These are phyloP conservation scores for Eulimnadia texana DNA, from an alignment of 1,140 invertebrate species.

Conservation along the genomic window DNA sequence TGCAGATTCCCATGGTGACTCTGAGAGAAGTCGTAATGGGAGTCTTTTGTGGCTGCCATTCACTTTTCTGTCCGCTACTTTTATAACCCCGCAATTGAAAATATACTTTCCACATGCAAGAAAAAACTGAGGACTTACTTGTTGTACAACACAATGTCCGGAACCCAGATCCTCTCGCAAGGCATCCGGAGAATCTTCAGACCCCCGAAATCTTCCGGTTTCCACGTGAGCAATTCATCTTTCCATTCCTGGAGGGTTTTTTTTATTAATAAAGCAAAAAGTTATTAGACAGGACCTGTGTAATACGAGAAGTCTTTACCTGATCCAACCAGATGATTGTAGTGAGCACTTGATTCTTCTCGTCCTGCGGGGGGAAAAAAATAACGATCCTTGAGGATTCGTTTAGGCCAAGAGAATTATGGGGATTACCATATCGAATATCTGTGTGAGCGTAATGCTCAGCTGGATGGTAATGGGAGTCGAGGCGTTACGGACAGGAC, in stretches of 20 bases:
- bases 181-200: conserved; percentile 36
- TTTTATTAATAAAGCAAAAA: too few relatives aligned
- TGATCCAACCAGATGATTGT: conserved; percentile 46
- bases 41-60: not conserved
- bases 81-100: not conserved
- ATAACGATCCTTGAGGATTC: too few relatives aligned
- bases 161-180: conserved; percentile 39
- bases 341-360: conserved; percentile 45
- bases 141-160: conserved; percentile 43
- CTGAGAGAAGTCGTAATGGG: not conserved
- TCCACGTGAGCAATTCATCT: conserved; percentile 38
- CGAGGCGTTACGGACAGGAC: conserved; percentile 40
- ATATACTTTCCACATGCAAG: not conserved
- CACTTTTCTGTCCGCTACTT: not conserved
- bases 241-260: conserved; percentile 38
- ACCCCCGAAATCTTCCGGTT: conserved; percentile 35
- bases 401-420: too few relatives aligned
- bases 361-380: conserved; percentile 33
- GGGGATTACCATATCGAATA: conserved; percentile 36
- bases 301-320: conserved; percentile 24
- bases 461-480: conserved; percentile 37
- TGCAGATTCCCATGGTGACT: not conserved
- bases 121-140: conserved; percentile 28
- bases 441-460: conserved; percentile 44
- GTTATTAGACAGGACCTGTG: not conserved